Evolutionary conservation across 2,888 invertebrate genomes (phyloP), one percentile per base, ranked within the genome.

Genomic region (Cheilosia variabilis): DNA sequence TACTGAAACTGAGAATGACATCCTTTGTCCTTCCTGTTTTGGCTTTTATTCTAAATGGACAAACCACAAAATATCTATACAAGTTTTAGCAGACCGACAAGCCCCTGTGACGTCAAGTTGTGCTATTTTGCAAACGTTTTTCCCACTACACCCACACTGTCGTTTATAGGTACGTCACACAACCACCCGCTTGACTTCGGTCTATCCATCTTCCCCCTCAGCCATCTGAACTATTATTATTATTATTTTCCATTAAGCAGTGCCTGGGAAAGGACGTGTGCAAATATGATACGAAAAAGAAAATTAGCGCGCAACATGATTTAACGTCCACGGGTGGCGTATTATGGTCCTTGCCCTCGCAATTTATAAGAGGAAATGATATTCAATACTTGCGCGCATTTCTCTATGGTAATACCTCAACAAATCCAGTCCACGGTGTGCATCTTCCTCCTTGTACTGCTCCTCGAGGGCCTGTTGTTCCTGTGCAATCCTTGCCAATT

Each of bases 361-460:
- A 55, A 58, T 55, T 58, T 34, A 41, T 13, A 43, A n/a, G 13
- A 15, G 7, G 27, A 65, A 31, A 31, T 31, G 9, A 31, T 31
- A 31, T 27, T 24, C 2, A 34, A 17, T 22, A 47, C 19, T 45
- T 19, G 50, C 6, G 55, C 66, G 72, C 52, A 55, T 84, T 58
- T 47, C 15, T 13, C 13, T n/a, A 34, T 17, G 50, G 52, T 60
- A 66, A 43, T 87, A 92, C 92, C 92, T 91, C 57, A 92, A 84
- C 60, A 92, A 88, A 81, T 92, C 90, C 89, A 92, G 90, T 60
- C 92, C 92, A 17, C 90, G 88, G 43, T 90, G 87, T 6, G 89
- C 90, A 88, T 92, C 90, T 79, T 92, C 92, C 2, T 87, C 60
- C 9, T 87, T 87, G 72, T 91, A 92, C 58, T 89, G 89, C n/a